phyloP scores from a whole-genome alignment of 2,888 invertebrate genomes.

The Eurois occulta region DNA sequence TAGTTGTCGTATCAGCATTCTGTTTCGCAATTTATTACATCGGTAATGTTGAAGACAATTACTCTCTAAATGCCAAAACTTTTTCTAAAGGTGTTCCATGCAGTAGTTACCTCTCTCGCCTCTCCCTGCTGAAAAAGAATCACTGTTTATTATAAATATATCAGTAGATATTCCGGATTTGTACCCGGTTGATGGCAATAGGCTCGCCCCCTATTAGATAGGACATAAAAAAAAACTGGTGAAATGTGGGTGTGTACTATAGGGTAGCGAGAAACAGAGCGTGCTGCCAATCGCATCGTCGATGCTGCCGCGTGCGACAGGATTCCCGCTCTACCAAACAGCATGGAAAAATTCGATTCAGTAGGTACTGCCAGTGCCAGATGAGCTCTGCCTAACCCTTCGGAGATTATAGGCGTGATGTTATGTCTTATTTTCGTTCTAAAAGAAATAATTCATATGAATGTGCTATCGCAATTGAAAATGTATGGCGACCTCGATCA shows the following conservation, averaged over 20 bases:
- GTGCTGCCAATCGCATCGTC: no score
- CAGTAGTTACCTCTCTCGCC: not conserved
- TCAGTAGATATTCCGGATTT: not conserved
- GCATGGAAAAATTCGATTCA: no score
- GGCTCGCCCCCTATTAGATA: no score
- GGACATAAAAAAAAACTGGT: no score
- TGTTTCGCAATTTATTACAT: not conserved
- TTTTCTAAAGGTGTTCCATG: not conserved
- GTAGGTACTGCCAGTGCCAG: no score
- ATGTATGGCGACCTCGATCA: not conserved
- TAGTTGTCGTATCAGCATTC: slow-evolving; percentile 25
- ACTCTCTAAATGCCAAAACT: not conserved
- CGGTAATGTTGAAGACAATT: not conserved
- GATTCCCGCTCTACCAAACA: no score
- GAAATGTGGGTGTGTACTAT: not conserved
- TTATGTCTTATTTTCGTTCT: no score
- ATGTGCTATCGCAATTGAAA: slow-evolving; percentile 9
- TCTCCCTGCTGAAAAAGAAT: not conserved
- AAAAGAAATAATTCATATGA: no score
- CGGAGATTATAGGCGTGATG: no score
- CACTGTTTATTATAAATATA: not conserved
- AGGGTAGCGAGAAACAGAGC: no score
- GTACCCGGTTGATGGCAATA: not conserved
- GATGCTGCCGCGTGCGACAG: no score
- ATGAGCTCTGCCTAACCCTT: no score